phyloP scores from a whole-genome alignment of 2,797 vertebrate species.

The Gobionotothen gibberifrons region DNA sequence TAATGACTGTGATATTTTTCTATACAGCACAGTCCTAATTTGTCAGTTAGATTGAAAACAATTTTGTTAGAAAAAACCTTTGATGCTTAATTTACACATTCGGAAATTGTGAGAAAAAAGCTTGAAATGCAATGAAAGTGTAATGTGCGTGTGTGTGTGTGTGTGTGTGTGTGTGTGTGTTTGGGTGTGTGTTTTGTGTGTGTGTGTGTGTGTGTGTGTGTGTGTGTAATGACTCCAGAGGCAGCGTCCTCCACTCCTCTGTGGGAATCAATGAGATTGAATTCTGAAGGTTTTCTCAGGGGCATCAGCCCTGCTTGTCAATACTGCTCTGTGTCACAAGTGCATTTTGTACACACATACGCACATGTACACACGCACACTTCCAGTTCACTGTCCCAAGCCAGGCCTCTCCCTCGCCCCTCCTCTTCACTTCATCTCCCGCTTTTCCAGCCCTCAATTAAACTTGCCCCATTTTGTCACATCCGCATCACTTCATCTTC shows the following conservation, averaged over 20 bases:
- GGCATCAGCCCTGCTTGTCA: conserved; percentile 82
- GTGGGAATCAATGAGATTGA: conserved; percentile 86
- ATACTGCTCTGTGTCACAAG: conserved; percentile 88
- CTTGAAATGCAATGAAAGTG: neutral
- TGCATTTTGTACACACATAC: conserved; percentile 83
- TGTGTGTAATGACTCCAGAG: conserved; percentile 78
- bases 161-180: conserved; percentile 14
- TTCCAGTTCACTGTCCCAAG: conserved; percentile 81
- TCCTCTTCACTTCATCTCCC: conserved; percentile 58
- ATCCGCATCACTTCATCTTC: conserved; percentile 4
- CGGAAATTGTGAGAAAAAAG: neutral
- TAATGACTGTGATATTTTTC: no score
- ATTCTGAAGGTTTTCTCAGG: conserved; percentile 87
- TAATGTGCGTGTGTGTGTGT: conserved; percentile 11
- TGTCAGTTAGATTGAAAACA: neutral
- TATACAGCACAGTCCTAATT: no score
- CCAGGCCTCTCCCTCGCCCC: conserved; percentile 63
- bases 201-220: conserved; percentile 44
- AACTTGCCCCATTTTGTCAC: conserved; percentile 51
- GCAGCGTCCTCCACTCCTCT: conserved; percentile 81
- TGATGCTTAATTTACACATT: conserved; percentile 2
- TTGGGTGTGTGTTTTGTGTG: conserved; percentile 44
- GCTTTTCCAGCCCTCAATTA: conserved; percentile 50
- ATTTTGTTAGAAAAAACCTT: neutral
- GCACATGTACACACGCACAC: conserved; percentile 86